These are phyloP conservation scores for Notocelia uddmanniana DNA, from an alignment of 2,888 invertebrate species.

Conservation along the genomic window DNA sequence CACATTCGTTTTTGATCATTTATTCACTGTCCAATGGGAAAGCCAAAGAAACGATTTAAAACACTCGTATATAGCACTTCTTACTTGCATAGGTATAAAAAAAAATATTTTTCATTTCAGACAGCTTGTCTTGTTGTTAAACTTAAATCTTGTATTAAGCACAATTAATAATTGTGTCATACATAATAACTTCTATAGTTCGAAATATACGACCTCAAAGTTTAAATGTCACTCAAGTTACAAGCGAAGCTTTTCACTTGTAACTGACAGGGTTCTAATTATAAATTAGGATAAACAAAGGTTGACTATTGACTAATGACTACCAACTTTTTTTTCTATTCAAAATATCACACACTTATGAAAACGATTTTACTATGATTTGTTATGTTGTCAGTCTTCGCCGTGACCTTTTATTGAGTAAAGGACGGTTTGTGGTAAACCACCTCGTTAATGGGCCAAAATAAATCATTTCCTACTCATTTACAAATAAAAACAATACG, in stretches of 20 bases:
- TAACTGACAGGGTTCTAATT: neutral
- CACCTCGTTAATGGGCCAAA: constrained; percentile 32
- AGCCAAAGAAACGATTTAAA: too few species aligned
- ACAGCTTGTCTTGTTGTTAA: too few species aligned
- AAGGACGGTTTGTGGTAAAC: constrained; percentile 31
- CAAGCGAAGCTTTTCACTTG: neutral
- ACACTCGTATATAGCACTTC: too few species aligned
- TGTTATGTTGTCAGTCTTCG: constrained; percentile 17
- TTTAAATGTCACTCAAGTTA: too few species aligned
- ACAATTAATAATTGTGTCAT: too few species aligned
- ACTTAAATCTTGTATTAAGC: too few species aligned
- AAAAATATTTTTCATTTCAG: too few species aligned
- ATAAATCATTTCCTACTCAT: constrained; percentile 39
- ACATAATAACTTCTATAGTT: too few species aligned
- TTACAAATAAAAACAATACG: constrained; percentile 24
- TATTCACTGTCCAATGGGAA: too few species aligned
- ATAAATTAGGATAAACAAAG: neutral
- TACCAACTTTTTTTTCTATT: neutral
- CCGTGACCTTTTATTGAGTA: constrained; percentile 36
- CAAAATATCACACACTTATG: neutral
- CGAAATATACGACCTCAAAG: too few species aligned
- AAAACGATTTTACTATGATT: constrained; percentile 9
- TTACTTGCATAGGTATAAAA: too few species aligned
- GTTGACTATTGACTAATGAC: neutral
- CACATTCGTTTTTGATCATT: too few species aligned